phyloP scores from a whole-genome alignment of 2,797 vertebrate species.

The Micromesistius poutassou region DNA sequence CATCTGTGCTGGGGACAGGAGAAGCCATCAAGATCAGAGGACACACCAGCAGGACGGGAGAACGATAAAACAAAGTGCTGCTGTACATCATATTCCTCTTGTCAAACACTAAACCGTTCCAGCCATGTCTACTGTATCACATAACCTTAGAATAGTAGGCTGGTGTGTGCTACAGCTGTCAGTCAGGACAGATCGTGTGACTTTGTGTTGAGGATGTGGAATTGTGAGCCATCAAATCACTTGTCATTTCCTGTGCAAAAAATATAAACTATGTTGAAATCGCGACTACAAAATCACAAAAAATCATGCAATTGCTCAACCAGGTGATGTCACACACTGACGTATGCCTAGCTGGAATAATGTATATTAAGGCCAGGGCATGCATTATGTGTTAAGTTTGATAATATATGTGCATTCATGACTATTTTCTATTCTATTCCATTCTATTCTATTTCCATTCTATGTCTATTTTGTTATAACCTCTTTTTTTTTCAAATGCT shows the following conservation, averaged over 20 bases:
- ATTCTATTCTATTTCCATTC: no score
- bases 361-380: no score
- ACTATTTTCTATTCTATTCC: no score
- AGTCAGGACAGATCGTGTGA: background rate
- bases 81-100: background rate
- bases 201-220: background rate
- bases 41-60: slow-evolving; percentile 2
- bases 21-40: slow-evolving; percentile 5
- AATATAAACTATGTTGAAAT: background rate
- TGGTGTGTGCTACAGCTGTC: background rate
- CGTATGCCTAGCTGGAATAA: background rate
- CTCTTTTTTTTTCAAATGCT: background rate
- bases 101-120: background rate
- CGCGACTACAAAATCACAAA: background rate
- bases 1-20: slow-evolving; percentile 22
- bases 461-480: background rate
- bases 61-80: background rate
- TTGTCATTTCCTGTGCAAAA: background rate
- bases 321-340: background rate
- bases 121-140: background rate
- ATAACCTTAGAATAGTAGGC: background rate
- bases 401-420: background rate
- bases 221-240: no score
- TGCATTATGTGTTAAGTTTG: no score
- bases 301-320: background rate